Conservation (phyloP, 1,140 invertebrate genomes). For the Formica exsecta region DNA sequence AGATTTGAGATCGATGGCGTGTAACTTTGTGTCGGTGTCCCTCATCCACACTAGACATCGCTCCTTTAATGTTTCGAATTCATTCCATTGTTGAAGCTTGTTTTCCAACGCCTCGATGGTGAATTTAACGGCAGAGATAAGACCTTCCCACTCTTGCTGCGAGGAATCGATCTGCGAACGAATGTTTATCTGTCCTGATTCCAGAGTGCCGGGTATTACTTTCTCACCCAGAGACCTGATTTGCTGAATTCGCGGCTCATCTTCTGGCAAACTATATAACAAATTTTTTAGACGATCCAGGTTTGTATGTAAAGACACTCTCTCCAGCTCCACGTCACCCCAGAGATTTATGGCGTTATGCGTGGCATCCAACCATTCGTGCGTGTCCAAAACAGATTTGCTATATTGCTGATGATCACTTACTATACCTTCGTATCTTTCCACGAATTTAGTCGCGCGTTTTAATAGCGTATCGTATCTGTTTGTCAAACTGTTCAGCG, state of each 20-base stretch:
- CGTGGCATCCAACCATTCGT: conserved; percentile 97
- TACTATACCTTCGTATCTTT: conserved; percentile 94
- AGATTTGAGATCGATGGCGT: conserved; percentile 95
- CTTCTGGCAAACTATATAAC: conserved; percentile 92
- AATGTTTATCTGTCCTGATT: conserved; percentile 94
- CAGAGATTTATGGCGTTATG: conserved; percentile 94
- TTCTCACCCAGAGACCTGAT: conserved; percentile 94
- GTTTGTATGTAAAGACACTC: conserved; percentile 95
- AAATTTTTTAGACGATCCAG: conserved; percentile 94
- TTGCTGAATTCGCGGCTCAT: conserved; percentile 93
- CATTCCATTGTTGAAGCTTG: conserved; percentile 95
- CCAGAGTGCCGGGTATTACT: conserved; percentile 95
- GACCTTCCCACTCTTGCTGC: conserved; percentile 96
- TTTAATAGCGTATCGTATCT: conserved; percentile 90
- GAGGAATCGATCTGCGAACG: conserved; percentile 94
- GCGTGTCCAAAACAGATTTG: conserved; percentile 94
- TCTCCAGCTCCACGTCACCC: conserved; percentile 94
- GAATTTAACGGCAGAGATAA: conserved; percentile 91
- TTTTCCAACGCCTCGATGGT: conserved; percentile 92
- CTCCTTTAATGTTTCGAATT: conserved; percentile 96
- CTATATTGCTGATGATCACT: conserved; percentile 97
- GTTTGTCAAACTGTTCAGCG: conserved; percentile 88
- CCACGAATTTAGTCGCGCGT: conserved; percentile 90
- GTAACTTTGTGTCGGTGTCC: conserved; percentile 94
- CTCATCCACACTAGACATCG: conserved; percentile 95